phyloP scores from a whole-genome alignment of 2,113 vertebrate genomes.

The Silurus asotus region DNA sequence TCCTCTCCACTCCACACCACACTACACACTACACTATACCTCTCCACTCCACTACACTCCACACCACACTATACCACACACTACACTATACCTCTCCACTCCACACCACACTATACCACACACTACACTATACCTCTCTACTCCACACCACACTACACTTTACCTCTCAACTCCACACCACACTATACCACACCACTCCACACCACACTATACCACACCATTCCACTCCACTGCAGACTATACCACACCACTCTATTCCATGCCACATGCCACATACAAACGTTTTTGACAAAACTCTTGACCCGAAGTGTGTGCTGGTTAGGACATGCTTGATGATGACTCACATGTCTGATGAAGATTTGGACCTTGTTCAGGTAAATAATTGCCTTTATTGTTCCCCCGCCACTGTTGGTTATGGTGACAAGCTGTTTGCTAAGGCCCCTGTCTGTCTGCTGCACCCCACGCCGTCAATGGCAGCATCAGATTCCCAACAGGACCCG shows the following conservation, averaged over 20 bases:
- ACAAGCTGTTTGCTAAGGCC: conserved; percentile 79
- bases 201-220: background rate
- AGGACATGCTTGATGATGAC: conserved; percentile 28
- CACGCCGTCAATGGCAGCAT: conserved; percentile 68
- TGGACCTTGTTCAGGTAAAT: conserved; percentile 77
- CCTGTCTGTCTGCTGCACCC: conserved; percentile 79
- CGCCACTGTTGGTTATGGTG: conserved; percentile 73
- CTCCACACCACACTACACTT: no score
- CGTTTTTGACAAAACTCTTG: conserved; percentile 30
- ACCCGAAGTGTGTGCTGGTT: conserved; percentile 67
- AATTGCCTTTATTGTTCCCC: conserved; percentile 75
- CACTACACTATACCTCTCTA: no score
- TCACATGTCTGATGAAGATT: conserved; percentile 57
- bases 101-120: no score
- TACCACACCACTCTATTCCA: background rate
- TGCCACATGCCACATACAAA: background rate
- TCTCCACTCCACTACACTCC: no score
- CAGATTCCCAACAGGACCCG: conserved; percentile 63
- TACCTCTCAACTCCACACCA: no score
- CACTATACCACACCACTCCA: background rate
- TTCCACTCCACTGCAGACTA: background rate
- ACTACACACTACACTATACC: no score
- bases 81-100: no score
- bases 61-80: no score
- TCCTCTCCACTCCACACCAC: no score